phyloP scores from a whole-genome alignment of 1,140 invertebrate species.

The Dreissena polymorpha region DNA sequence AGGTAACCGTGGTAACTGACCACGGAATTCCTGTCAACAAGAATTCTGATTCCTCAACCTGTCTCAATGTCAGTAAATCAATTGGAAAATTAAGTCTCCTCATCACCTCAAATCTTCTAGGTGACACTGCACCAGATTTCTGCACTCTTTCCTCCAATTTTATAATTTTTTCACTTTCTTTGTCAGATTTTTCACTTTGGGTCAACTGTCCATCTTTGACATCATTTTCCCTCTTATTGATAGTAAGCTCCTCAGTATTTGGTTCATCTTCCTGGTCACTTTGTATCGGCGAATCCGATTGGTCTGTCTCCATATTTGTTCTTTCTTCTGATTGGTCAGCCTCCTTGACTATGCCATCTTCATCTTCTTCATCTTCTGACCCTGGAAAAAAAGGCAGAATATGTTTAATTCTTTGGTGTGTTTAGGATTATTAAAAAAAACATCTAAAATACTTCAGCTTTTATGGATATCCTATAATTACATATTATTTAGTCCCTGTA shows the following conservation, averaged over 20 bases:
- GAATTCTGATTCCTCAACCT: conserved; percentile 55
- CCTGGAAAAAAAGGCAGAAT: conserved; percentile 49
- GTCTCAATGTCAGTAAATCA: conserved; percentile 46
- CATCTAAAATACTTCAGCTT: too few species aligned
- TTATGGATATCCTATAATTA: too few species aligned
- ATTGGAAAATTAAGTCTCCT: conserved; percentile 37
- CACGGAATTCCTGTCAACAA: conserved; percentile 49
- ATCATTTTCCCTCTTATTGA: conserved; percentile 34
- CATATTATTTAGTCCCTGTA: too few species aligned
- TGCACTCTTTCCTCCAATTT: neutral
- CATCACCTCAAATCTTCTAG: conserved; percentile 41
- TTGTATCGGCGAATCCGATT: conserved; percentile 34
- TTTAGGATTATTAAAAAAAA: too few species aligned
- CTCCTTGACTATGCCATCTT: conserved; percentile 19
- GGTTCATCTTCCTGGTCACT: conserved; percentile 41
- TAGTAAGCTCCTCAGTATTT: conserved; percentile 18
- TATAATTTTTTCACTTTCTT: neutral
- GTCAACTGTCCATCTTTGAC: neutral
- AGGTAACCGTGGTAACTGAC: conserved; percentile 19
- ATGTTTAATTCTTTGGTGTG: too few species aligned
- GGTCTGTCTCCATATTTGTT: conserved; percentile 35
- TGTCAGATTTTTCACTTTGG: conserved; percentile 1
- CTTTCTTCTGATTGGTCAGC: conserved; percentile 40
- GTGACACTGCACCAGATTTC: conserved; percentile 21
- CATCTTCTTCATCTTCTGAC: conserved; percentile 54